Conservation (phyloP, 2,797 vertebrate genomes). For the Sparidentex hasta region DNA sequence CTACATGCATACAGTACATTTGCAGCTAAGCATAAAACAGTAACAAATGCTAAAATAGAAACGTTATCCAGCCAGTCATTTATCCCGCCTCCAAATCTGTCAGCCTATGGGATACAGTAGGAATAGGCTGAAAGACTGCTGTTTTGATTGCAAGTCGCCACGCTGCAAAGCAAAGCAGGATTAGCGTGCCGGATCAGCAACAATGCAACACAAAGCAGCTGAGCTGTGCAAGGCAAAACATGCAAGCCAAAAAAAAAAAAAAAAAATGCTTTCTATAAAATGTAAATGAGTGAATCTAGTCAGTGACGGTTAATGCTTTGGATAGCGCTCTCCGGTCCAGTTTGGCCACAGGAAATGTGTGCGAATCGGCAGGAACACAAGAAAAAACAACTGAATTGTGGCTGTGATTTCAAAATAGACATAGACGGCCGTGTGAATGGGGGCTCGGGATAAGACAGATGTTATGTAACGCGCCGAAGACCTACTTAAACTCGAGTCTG, state of each 20-base stretch:
- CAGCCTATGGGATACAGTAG: not conserved
- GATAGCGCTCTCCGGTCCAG: not conserved
- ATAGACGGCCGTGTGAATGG: slow-evolving; percentile 7
- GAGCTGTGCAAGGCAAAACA: slow-evolving; percentile 1
- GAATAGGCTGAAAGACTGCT: not conserved
- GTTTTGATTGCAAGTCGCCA: slow-evolving; percentile 23
- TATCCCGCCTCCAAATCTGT: not conserved
- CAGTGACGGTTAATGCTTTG: not conserved
- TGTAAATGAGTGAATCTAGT: slow-evolving; percentile 11
- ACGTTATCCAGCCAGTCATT: not conserved
- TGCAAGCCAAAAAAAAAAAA: slow-evolving; percentile 1
- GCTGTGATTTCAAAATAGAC: slow-evolving; percentile 23
- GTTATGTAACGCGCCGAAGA: slow-evolving; percentile 26
- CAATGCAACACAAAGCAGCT: slow-evolving; percentile 29
- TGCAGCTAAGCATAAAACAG: too few relatives aligned
- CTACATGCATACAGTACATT: not conserved
- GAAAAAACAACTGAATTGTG: not conserved
- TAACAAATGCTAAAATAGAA: not conserved
- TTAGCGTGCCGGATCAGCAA: slow-evolving; percentile 37
- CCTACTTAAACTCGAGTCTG: slow-evolving; percentile 14
- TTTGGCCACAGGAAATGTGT: not conserved
- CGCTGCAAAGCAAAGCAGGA: slow-evolving; percentile 20
- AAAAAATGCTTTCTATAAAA: slow-evolving; percentile 12
- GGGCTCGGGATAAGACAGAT: slow-evolving; percentile 9
- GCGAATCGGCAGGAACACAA: not conserved